Conservation (phyloP, 2,797 vertebrate genomes). For the Enteromius fasciolatus region DNA sequence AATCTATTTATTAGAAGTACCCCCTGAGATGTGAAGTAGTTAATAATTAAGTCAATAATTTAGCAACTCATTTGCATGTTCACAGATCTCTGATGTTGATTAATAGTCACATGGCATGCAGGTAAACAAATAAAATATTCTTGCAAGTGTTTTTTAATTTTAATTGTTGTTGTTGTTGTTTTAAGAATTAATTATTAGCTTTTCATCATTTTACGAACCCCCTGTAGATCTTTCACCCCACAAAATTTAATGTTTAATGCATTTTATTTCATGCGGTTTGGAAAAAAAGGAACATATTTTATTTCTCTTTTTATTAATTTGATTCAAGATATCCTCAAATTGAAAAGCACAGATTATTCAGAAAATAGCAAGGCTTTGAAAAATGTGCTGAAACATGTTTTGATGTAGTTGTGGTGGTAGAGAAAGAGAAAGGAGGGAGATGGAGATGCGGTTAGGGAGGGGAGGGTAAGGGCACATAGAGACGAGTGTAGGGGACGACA, state of each 20-base stretch:
- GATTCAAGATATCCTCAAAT: not conserved
- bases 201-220: not conserved
- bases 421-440: slow-evolving; percentile 12
- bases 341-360: slow-evolving; percentile 19
- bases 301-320: not conserved
- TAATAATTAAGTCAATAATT: not conserved
- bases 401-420: slow-evolving; percentile 25
- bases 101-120: not conserved
- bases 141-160: not conserved
- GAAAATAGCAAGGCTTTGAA: slow-evolving; percentile 3
- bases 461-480: slow-evolving; percentile 55
- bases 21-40: not conserved
- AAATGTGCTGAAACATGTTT: not conserved
- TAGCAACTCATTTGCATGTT: not conserved
- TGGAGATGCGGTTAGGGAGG: slow-evolving; percentile 38
- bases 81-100: not conserved
- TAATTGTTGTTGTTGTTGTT: not conserved
- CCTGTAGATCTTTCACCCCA: not conserved
- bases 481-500: slow-evolving; percentile 72
- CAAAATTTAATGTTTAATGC: not conserved
- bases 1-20: not conserved
- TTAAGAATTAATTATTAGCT: not conserved
- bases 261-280: not conserved
- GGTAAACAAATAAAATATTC: not conserved
- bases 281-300: not conserved